Percentiles rank a stretch among this genome's conserved stretches.
Evolutionary conservation across 2,797 vertebrate species (phyloP).

Genomic region (Brachyalestes nurse): DNA sequence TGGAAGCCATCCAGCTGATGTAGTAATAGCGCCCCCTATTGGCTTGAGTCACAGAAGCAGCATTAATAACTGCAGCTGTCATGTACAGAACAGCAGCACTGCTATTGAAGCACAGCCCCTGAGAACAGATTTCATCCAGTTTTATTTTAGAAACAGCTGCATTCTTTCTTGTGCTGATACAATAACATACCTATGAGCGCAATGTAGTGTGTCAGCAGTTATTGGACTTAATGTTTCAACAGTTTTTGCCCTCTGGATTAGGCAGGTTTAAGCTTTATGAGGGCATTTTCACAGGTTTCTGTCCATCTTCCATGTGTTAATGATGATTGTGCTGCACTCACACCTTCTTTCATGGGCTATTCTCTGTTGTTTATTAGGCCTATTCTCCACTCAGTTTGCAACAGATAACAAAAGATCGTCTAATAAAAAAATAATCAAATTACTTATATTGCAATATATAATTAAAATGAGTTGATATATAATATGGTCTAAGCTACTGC

Average conservation of each 20-base stretch:
- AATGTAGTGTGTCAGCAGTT: too few relatives aligned
- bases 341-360: neutral
- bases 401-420: neutral
- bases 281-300: too few relatives aligned
- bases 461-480: too few relatives aligned
- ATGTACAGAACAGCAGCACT: constrained; percentile 85
- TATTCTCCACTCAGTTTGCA: neutral
- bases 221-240: too few relatives aligned
- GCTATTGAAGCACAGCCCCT: constrained; percentile 87
- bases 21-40: constrained; percentile 83
- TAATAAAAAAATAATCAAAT: neutral
- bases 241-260: too few relatives aligned
- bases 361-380: neutral
- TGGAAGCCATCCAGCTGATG: constrained; percentile 91
- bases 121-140: constrained; percentile 16
- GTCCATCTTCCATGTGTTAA: neutral
- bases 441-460: neutral
- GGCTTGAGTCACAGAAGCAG: constrained; percentile 78
- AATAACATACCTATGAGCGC: too few relatives aligned
- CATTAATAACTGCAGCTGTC: constrained; percentile 83
- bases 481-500: too few relatives aligned
- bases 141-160: too few relatives aligned
- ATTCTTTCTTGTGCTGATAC: too few relatives aligned
- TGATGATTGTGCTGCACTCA: neutral
- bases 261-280: too few relatives aligned